Conservation (phyloP, 2,888 invertebrate genomes). For the Argynnis bischoffii region DNA sequence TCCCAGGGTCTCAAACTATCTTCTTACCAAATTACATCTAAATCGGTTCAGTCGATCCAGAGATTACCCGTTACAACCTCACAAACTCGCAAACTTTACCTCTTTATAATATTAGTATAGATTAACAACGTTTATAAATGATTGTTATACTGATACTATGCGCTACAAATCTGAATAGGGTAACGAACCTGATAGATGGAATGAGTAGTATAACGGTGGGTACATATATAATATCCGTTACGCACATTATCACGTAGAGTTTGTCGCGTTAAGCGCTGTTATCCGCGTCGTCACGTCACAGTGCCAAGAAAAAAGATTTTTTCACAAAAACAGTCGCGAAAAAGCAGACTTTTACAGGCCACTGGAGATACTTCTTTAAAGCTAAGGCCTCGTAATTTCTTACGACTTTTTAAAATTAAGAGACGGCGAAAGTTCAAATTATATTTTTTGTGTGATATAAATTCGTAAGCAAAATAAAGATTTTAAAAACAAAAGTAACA, state of each 20-base stretch:
- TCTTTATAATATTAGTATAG: no score
- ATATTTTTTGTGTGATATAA: no score
- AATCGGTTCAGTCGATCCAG: no score
- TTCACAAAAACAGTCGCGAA: conserved; percentile 7
- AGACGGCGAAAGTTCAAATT: no score
- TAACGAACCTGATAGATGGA: conserved; percentile 24
- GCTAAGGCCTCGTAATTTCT: neutral
- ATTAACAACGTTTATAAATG: conserved; percentile 2
- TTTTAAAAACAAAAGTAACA: no score
- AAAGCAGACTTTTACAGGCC: neutral
- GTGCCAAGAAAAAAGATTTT: conserved; percentile 1
- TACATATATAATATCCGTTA: conserved; percentile 33
- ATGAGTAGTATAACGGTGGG: conserved; percentile 32
- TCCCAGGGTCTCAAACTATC: no score
- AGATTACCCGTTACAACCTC: no score
- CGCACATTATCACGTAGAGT: conserved; percentile 34
- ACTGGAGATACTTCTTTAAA: conserved; percentile 1
- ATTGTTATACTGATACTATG: neutral
- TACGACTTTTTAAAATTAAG: neutral
- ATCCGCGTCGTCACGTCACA: conserved; percentile 32
- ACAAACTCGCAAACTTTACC: no score
- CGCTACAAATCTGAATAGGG: neutral
- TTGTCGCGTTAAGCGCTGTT: conserved; percentile 35
- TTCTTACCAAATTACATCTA: no score
- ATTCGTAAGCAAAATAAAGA: no score